Base-by-base conservation (phyloP, 2,113 vertebrate genomes). In the Eudyptes chrysolophus region DNA sequence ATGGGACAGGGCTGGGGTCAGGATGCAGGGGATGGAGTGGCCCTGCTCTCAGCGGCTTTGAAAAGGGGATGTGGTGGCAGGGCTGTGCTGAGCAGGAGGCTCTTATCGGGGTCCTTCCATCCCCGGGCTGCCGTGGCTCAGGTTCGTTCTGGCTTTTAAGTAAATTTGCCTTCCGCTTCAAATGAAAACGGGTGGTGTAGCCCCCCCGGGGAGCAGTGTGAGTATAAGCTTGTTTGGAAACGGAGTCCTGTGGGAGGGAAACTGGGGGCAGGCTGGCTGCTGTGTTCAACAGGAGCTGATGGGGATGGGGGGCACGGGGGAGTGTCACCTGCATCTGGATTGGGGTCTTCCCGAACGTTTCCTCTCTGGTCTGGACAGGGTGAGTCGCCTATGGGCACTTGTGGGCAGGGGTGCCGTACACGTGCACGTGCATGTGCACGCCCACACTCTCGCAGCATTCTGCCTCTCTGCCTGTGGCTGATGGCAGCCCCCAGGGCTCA, bases 401-500 rank as follows among this genome's bases (percentile, higher is more conserved):
- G 11, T 36, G 60, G 62, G 44, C 48, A 25, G 48, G 19, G 54
- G 10, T 75, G 24, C 26, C 4, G 1, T 14, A 21, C 12, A 7
- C 4, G 1, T 42, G 7, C 42, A 42, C 6, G 13, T 5, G 7
- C 16, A 7, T 48, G 42, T 5, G 7, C 16, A 7, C 42, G 44
- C 36, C 42, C 10, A 1, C 0, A 1, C 69, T 55, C 54, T 55
- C 0, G 1, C 8, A 16, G 42, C 38, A 26, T 32, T 0, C 0
- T 0, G 0, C 30, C 14, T 54, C 36, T 49, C 78, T 44, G 61
- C 62, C 61, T n/a, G 18, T 16, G 42, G 16, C 84, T 58, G 54
- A 26, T 1, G 3, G 54, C 54, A 32, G 68, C 34, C 49, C 46
- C 44, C 24, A 25, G 14, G 44, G 36, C 77, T 65, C 54, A 14